Evolutionary conservation across 2,113 vertebrate species (phyloP).

Genomic region (Amphiprion percula): DNA sequence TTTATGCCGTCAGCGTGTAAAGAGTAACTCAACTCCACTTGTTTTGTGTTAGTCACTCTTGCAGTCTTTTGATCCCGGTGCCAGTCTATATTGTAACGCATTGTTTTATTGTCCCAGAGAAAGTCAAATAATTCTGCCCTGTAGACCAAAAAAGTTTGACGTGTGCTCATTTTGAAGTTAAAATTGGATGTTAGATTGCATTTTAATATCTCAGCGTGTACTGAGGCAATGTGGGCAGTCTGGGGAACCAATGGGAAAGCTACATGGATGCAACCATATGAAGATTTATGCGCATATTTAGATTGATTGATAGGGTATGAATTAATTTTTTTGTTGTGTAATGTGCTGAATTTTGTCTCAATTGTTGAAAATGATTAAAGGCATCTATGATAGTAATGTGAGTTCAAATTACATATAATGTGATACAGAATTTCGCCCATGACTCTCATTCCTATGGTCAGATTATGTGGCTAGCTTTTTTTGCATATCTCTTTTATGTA

Average conservation of each 20-base stretch:
- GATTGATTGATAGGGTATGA: constrained; percentile 5
- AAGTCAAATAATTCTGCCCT: too few relatives aligned
- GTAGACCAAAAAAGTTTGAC: too few relatives aligned
- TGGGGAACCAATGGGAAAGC: not conserved
- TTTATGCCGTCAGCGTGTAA: constrained; percentile 11
- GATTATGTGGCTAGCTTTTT: not conserved
- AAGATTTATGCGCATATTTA: not conserved
- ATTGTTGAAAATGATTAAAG: constrained; percentile 7
- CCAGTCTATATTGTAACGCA: not conserved
- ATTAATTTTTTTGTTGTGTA: not conserved
- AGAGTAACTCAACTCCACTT: not conserved
- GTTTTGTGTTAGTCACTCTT: constrained; percentile 7
- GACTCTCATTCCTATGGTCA: too few relatives aligned
- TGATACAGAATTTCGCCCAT: too few relatives aligned
- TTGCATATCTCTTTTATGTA: not conserved
- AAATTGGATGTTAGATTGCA: not conserved
- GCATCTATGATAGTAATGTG: too few relatives aligned
- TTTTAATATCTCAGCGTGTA: not conserved
- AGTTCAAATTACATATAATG: too few relatives aligned
- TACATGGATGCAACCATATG: not conserved
- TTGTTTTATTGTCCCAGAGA: too few relatives aligned
- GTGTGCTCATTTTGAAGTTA: not conserved
- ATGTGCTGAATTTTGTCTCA: constrained; percentile 18
- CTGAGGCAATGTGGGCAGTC: not conserved
- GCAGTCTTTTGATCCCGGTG: not conserved